A percentile compares a stretch with the other conserved stretches of the same genome.
These are phyloP conservation scores for Crotalus horridus DNA, from an alignment of 2,113 vertebrate genomes.

Conservation along the genomic window DNA sequence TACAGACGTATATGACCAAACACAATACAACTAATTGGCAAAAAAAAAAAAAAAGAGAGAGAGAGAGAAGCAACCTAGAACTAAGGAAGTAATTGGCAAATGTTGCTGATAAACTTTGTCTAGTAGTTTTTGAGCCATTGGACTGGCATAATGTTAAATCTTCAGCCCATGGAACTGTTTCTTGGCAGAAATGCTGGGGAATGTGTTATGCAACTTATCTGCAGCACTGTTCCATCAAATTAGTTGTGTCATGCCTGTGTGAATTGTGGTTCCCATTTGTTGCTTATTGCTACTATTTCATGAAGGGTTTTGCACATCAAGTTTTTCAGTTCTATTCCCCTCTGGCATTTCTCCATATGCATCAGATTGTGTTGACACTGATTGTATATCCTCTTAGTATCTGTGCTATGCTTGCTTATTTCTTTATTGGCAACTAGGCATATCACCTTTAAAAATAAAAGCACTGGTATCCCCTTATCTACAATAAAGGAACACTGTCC, in stretches of 20 bases:
- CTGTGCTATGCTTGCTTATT: neutral
- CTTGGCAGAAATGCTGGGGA: neutral
- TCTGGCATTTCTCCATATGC: neutral
- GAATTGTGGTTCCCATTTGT: neutral
- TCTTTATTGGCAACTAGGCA: neutral
- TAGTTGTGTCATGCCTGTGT: neutral
- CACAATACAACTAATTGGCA: neutral
- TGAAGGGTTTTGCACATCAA: neutral
- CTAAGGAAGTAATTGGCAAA: constrained; percentile 7
- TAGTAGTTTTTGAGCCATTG: neutral
- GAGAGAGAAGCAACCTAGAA: neutral
- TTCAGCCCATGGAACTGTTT: neutral
- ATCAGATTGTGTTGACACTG: neutral
- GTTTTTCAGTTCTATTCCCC: neutral
- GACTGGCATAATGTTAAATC: neutral
- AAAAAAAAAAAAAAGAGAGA: neutral
- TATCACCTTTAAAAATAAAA: neutral
- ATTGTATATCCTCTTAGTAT: neutral
- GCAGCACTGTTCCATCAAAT: neutral
- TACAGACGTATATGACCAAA: neutral
- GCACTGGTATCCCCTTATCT: neutral
- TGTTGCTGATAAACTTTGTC: neutral
- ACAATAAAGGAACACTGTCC: neutral
- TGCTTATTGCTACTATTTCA: neutral
- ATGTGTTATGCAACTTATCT: neutral